phyloP scores from a whole-genome alignment of 1,140 invertebrate species.

The Brachionus rotundiformis region DNA sequence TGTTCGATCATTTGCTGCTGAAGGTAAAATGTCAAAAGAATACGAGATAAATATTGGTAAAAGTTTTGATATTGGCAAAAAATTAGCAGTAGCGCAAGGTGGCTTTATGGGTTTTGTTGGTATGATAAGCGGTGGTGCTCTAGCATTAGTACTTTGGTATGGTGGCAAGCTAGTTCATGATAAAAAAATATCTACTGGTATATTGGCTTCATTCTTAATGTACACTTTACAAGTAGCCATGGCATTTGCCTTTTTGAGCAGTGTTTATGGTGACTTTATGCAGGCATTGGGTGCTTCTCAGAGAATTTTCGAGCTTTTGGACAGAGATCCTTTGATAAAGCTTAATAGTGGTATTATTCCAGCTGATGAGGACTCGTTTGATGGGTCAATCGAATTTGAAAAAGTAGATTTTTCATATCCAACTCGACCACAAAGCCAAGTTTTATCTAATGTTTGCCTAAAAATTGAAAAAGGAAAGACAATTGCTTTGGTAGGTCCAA shows the following conservation, averaged over 20 bases:
- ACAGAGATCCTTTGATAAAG: conserved; percentile 57
- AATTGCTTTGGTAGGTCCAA: conserved; percentile 73
- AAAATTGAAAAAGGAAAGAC: conserved; percentile 79
- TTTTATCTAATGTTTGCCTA: conserved; percentile 69
- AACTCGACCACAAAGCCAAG: conserved; percentile 53
- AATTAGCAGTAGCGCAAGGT: conserved; percentile 59
- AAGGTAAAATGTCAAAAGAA: conserved; percentile 56
- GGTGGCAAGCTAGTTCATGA: conserved; percentile 63
- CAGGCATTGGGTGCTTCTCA: conserved; percentile 62
- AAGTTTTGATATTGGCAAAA: conserved; percentile 60
- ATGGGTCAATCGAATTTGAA: conserved; percentile 56
- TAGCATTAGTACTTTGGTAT: conserved; percentile 61
- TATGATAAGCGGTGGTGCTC: conserved; percentile 57
- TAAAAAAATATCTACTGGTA: conserved; percentile 57
- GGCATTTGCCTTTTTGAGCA: conserved; percentile 60
- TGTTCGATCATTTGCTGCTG: conserved; percentile 60
- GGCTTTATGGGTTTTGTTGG: conserved; percentile 56
- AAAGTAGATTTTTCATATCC: conserved; percentile 69
- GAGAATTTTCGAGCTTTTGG: conserved; percentile 61
- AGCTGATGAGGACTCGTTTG: conserved; percentile 4
- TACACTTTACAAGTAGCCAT: conserved; percentile 63
- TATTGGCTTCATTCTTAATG: conserved; percentile 61
- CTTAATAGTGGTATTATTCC: conserved; percentile 54
- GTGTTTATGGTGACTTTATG: conserved; percentile 64
- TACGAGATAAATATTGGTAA: conserved; percentile 58